Percentiles rank a stretch among this genome's conserved stretches.
These are phyloP conservation scores for Lontra canadensis DNA, from an alignment of 2,113 vertebrate species.

Conservation along the genomic window DNA sequence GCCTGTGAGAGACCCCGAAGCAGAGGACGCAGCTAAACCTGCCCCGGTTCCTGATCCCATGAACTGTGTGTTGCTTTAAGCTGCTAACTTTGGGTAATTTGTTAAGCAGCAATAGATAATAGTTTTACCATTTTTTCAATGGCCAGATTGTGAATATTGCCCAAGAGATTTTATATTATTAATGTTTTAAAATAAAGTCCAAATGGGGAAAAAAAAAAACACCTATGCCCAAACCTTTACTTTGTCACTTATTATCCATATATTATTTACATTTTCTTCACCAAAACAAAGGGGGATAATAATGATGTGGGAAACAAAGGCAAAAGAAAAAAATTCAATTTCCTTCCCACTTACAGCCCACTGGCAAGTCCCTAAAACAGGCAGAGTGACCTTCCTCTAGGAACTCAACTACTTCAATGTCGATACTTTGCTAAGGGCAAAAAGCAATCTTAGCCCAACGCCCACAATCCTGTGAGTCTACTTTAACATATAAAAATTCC, in stretches of 20 bases:
- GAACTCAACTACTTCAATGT: neutral
- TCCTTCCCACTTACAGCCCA: neutral
- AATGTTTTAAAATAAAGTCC: slow-evolving; percentile 47
- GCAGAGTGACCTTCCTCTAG: neutral
- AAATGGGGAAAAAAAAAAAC: neutral
- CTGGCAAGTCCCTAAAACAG: neutral
- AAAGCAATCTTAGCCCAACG: neutral
- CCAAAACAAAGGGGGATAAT: neutral
- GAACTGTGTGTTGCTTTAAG: neutral
- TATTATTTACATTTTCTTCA: neutral
- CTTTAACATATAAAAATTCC: neutral
- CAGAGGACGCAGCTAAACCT: no score
- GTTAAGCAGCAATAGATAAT: neutral
- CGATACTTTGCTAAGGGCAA: neutral
- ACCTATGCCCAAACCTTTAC: neutral
- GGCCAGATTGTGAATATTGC: slow-evolving; percentile 68
- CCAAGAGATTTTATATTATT: slow-evolving; percentile 73
- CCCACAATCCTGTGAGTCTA: neutral
- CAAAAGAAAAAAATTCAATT: neutral
- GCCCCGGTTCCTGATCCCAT: neutral
- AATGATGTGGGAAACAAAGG: neutral
- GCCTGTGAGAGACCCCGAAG: neutral
- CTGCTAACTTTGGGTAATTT: neutral
- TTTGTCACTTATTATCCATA: neutral
- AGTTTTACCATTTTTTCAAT: slow-evolving; percentile 54